Base-by-base conservation (phyloP, 2,113 vertebrate species). In the Vulpes vulpes region DNA sequence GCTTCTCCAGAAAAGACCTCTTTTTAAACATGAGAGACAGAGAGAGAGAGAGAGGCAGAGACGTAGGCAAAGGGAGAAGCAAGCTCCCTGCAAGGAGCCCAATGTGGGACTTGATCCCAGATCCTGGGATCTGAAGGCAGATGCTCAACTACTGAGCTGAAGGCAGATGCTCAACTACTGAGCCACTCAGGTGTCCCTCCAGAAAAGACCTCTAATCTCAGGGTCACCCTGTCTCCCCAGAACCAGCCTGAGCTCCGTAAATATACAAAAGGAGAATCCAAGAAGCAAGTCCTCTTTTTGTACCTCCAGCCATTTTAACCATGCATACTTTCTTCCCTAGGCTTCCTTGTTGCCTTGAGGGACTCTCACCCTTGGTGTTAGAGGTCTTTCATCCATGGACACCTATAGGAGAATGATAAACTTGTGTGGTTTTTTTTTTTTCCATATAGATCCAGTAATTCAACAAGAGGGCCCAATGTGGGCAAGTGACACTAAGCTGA, bases 401-500 rank as follows among this genome's bases (percentile, higher is more conserved):
- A 49, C 38, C 69, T 57, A 38, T 25, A 78, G 23, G 19, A 74
- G 38, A 96, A 59, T 74, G 60, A 96, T 84, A n/a, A 2, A n/a
- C 38, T n/a, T 59, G 79, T 97, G 43, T 43, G 43, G 43, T 43
- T 43, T 43, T 43, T 43, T 92, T 43, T 43, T 94, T 97, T 91
- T 97, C 90, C 87, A 92, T 55, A 59, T 82, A 97, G 98, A 96
- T 82, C 62, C 94, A 67, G 32, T n/a, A 51, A 49, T n/a, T 53
- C 89, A 60, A 79, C 90, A 88, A 93, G 88, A 97, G 16, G 32
- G 14, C 73, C 89, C 23, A 3, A n/a, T 35, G 57, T 97, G 97
- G 95, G 51, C 80, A 83, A 95, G 69, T 62, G 97, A 96, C 84
- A 85, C 69, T 17, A 97, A 95, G 80, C 69, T 83, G 6, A 98